Conservation (phyloP, 2,113 vertebrate genomes). For the Pristiophorus japonicus region DNA sequence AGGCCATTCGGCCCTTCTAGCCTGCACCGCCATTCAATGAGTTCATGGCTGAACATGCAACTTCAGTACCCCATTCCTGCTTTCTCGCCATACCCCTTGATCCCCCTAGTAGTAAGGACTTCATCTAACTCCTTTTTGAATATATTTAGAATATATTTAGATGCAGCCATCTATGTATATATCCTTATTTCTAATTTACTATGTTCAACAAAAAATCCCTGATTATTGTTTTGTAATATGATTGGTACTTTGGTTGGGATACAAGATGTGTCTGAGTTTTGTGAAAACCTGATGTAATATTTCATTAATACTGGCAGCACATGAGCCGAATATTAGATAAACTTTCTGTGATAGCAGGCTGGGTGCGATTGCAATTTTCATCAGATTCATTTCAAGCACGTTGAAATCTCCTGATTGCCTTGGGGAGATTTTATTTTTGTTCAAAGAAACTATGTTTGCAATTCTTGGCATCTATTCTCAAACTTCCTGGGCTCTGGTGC, state of each 20-base stretch:
- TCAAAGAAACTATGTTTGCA: constrained; percentile 37
- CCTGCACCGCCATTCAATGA: no score
- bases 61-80: no score
- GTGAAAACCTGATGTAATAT: constrained; percentile 18
- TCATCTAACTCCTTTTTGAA: no score
- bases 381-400: constrained; percentile 42
- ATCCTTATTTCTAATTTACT: neutral
- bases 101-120: no score
- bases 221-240: constrained; percentile 10
- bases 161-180: neutral
- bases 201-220: neutral
- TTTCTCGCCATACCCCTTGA: no score
- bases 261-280: neutral
- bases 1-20: no score
- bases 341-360: constrained; percentile 43
- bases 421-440: constrained; percentile 38
- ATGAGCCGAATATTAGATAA: constrained; percentile 43
- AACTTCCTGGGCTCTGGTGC: neutral
- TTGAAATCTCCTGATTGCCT: constrained; percentile 46
- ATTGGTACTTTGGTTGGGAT: neutral
- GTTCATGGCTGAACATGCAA: no score
- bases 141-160: no score
- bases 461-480: constrained; percentile 25
- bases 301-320: constrained; percentile 15
- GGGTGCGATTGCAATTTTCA: constrained; percentile 41